These are phyloP conservation scores for Sturnira hondurensis DNA, from an alignment of 2,113 vertebrate genomes.

Conservation along the genomic window DNA sequence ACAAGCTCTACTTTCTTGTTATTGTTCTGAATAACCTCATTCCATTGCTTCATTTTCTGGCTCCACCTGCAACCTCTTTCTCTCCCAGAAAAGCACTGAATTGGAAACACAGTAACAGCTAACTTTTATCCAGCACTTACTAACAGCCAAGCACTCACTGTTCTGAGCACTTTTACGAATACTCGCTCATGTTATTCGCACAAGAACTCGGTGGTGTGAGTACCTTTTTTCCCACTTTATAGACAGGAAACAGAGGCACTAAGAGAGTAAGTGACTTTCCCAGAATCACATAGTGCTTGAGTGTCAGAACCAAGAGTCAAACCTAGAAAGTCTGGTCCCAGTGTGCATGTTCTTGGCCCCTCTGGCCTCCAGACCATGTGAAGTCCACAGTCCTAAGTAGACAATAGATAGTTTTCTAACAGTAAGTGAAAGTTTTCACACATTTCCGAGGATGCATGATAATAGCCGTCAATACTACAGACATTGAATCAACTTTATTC, in stretches of 20 bases:
- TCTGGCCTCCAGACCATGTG: neutral
- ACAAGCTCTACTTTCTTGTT: neutral
- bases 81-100: neutral
- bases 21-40: neutral
- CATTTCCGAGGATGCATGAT: neutral
- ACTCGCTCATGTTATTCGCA: neutral
- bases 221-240: neutral
- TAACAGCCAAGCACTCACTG: neutral
- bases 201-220: neutral
- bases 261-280: neutral
- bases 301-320: neutral
- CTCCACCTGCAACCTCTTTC: neutral
- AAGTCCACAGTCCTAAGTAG: neutral
- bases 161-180: neutral
- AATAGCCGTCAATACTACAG: neutral
- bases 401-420: neutral
- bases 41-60: neutral
- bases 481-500: neutral
- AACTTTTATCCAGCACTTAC: neutral
- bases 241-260: neutral
- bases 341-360: neutral
- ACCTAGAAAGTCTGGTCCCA: neutral
- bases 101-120: neutral
- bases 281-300: neutral
- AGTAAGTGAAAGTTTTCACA: neutral